Percentiles rank a stretch among this genome's conserved stretches.
Conservation (phyloP, 1,140 invertebrate species). For the Drosophila bocki region DNA sequence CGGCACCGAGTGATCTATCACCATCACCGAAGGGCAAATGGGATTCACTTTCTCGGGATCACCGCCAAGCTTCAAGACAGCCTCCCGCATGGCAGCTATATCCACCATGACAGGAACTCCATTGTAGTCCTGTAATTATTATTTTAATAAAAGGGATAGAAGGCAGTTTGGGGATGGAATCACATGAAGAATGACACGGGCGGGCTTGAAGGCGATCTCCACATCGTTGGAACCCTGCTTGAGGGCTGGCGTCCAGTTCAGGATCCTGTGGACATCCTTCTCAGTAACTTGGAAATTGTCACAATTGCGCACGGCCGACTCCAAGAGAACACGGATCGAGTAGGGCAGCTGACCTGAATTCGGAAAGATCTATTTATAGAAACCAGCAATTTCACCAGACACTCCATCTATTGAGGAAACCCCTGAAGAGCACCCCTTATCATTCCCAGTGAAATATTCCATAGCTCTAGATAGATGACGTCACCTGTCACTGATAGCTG, state of each 20-base stretch:
- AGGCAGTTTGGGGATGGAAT: neutral
- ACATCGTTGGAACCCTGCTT: conserved; percentile 87
- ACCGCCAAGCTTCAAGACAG: conserved; percentile 93
- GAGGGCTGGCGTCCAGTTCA: conserved; percentile 94
- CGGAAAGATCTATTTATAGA: neutral
- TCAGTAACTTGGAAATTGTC: conserved; percentile 96
- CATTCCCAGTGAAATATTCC: neutral
- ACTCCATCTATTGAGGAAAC: neutral
- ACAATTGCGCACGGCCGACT: conserved; percentile 97
- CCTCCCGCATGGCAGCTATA: conserved; percentile 99
- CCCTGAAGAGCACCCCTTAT: neutral
- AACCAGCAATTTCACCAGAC: neutral
- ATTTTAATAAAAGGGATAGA: too few species aligned
- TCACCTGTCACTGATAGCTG: neutral
- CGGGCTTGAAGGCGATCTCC: conserved; percentile 98
- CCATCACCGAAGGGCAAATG: conserved; percentile 97
- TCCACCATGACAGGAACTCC: conserved; percentile 99
- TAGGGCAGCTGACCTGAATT: conserved; percentile 90
- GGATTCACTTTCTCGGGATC: conserved; percentile 98
- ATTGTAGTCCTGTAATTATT: conserved; percentile 91
- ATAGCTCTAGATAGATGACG: neutral
- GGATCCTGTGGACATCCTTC: conserved; percentile 94
- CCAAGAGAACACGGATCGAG: conserved; percentile 96
- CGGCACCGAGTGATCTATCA: conserved; percentile 99
- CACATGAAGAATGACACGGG: conserved; percentile 97